These are phyloP conservation scores for Anser cygnoides DNA, from an alignment of 2,113 vertebrate species.

Conservation along the genomic window DNA sequence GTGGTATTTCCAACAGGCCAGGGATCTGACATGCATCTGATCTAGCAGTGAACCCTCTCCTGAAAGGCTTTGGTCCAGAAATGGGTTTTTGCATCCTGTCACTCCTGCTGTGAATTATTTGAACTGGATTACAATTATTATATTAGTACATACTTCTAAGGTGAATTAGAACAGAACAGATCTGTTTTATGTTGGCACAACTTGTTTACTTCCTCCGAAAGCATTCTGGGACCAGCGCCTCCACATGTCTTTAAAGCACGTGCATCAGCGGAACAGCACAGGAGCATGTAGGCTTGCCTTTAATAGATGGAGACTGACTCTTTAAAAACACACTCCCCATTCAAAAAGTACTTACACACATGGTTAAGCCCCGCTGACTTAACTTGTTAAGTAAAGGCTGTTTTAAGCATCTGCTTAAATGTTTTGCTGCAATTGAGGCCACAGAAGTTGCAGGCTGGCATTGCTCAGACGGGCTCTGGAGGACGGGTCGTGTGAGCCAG, in stretches of 20 bases:
- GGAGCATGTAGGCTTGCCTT: not conserved
- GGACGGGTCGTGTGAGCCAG: accelerated
- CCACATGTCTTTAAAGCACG: not conserved
- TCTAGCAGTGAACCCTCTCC: not conserved
- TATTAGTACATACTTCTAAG: not conserved
- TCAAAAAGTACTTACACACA: slow-evolving; percentile 44
- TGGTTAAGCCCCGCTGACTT: slow-evolving; percentile 19
- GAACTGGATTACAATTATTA: not conserved
- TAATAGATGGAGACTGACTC: not conserved
- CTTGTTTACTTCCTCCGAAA: not conserved
- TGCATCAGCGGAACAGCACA: not conserved
- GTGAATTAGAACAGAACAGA: not conserved
- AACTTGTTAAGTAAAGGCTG: slow-evolving; percentile 13
- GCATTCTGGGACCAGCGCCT: not conserved
- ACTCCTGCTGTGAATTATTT: not conserved
- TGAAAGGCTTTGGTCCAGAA: not conserved
- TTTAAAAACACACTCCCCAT: slow-evolving; percentile 20
- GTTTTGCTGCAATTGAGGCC: not conserved
- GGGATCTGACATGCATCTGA: not conserved
- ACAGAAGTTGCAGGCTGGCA: not conserved
- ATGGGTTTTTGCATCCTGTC: not conserved
- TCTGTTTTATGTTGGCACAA: slow-evolving; percentile 14
- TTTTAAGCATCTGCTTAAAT: slow-evolving; percentile 36
- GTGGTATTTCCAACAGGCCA: not conserved
- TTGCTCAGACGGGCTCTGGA: not conserved